Base-by-base conservation (phyloP, 2,888 invertebrate species). In the Lobophora halterata region DNA sequence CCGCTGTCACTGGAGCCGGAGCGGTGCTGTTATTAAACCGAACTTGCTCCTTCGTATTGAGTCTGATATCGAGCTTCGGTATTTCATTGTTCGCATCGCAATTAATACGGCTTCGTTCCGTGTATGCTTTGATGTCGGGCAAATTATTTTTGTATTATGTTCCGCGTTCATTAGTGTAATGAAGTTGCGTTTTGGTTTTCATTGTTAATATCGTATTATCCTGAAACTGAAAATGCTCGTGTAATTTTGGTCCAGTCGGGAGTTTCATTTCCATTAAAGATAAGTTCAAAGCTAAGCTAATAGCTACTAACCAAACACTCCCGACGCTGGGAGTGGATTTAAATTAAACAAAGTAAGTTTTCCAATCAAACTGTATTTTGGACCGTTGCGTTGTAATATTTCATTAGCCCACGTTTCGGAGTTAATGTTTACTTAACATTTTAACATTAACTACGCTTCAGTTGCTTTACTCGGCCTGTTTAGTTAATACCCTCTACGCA, bases 1-100 rank as follows among this genome's bases (percentile, higher is more conserved):
- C 71, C 71, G 60, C 65, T 66, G 68, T 68, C 67, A 69, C 66
- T 61, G 62, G 64, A 56, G 58, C 60, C 58, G 59, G 61, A 58
- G 60, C 63, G 59, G 58, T 46, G 63, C 58, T 52, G 55, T 65
- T 69, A 70, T 68, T 65, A 70, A 64, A 65, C 60, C 55, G 54
- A 65, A 64, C 66, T 63, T 59, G 55, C 61, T 59, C 60, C 51
- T 55, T 58, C 55, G 62, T 61, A 61, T 62, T 61, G 58, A 51
- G 50, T 36, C 54, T 51, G 50, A 42, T 51, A 52, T 49, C 47
- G 32, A 33, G 45, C 44, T 44, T 47, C 29, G 39, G 44, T 18
- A 32, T 47, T 41, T 39, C 49, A 49, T 49, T 52, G 47, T 49
- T 46, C 41, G n/a, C n/a, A 35, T 45, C 38, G 46, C 48, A 46